These are phyloP conservation scores for Tetraneura akinire DNA, from an alignment of 1,140 invertebrate genomes.

Conservation along the genomic window DNA sequence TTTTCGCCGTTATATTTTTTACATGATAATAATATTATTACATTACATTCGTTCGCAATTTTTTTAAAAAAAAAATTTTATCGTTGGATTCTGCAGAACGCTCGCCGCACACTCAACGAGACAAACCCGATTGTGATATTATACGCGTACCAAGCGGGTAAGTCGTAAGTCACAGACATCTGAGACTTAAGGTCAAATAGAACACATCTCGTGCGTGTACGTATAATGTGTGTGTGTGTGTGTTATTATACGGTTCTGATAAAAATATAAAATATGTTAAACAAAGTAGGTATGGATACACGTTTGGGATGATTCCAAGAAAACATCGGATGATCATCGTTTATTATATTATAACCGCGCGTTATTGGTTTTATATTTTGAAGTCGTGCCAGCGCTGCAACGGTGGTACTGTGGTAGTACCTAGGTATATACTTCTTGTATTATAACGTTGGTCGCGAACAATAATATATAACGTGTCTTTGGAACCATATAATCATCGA, in stretches of 20 bases:
- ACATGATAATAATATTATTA: too few relatives aligned
- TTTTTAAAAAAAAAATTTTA: too few relatives aligned
- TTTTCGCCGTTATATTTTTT: too few relatives aligned
- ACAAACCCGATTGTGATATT: not conserved
- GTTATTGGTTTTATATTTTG: conserved; percentile 19
- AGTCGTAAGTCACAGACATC: not conserved
- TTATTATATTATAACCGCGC: not conserved
- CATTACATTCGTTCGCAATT: too few relatives aligned
- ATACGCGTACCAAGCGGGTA: not conserved
- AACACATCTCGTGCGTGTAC: too few relatives aligned
- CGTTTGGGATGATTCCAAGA: not conserved
- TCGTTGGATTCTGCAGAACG: too few relatives aligned
- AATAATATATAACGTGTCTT: too few relatives aligned
- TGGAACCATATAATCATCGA: not conserved
- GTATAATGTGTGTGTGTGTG: too few relatives aligned
- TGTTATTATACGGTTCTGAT: not conserved
- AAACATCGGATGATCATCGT: not conserved
- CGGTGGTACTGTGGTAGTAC: not conserved
- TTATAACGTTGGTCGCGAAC: too few relatives aligned
- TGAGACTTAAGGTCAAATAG: not conserved
- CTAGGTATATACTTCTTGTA: too few relatives aligned
- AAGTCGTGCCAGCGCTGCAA: not conserved
- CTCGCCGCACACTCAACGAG: too few relatives aligned
- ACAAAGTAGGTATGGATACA: not conserved
- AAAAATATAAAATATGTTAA: not conserved